phyloP scores from a whole-genome alignment of 1,140 invertebrate species.

The Drosophila pruinosa region DNA sequence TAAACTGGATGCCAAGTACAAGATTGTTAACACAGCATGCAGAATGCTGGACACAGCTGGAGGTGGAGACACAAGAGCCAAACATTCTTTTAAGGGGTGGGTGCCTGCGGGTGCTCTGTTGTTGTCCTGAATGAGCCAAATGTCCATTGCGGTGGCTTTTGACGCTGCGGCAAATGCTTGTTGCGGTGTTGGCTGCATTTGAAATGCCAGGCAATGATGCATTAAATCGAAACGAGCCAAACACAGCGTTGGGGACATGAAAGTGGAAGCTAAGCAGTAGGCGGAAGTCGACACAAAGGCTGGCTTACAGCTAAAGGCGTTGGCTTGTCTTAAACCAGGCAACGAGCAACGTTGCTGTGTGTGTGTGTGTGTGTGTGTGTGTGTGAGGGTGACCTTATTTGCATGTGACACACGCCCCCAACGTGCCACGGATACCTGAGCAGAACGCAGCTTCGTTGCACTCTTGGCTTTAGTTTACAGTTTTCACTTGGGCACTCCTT shows the following conservation, averaged over 20 bases:
- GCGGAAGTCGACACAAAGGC: conserved; percentile 53
- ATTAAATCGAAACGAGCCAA: conserved; percentile 66
- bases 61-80: conserved; percentile 55
- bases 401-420: conserved; percentile 65
- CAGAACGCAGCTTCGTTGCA: conserved; percentile 9
- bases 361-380: conserved; percentile 9
- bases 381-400: conserved; percentile 61
- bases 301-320: conserved; percentile 40
- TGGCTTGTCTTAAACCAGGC: conserved; percentile 46
- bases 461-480: conserved; percentile 13
- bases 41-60: conserved; percentile 19
- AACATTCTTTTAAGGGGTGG: conserved; percentile 44
- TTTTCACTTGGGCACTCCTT: background rate
- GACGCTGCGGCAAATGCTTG: conserved; percentile 20
- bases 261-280: background rate
- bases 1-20: conserved; percentile 59
- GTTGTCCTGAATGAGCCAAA: conserved; percentile 18
- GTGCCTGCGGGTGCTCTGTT: background rate
- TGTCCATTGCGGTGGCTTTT: conserved; percentile 19
- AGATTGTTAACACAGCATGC: conserved; percentile 62
- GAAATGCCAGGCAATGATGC: conserved; percentile 69
- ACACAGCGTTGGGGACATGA: conserved; percentile 22
- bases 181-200: conserved; percentile 51
- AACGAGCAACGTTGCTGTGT: conserved; percentile 21
- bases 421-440: conserved; percentile 70